phyloP scores from a whole-genome alignment of 2,888 invertebrate genomes.

The Sphinx pinastri region DNA sequence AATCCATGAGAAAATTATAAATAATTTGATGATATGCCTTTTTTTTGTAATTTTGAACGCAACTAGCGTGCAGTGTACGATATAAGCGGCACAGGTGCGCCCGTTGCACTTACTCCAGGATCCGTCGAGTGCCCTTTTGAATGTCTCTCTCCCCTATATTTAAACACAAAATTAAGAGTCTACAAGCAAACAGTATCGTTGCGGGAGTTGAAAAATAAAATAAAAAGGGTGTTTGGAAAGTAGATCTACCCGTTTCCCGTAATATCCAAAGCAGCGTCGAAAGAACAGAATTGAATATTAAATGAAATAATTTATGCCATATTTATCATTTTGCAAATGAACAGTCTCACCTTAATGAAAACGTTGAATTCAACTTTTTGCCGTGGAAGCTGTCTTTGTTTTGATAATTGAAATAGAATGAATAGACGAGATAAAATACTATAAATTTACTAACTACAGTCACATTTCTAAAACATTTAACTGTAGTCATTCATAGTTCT shows the following conservation, averaged over 20 bases:
- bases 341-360: constrained; percentile 83
- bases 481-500: too few relatives aligned
- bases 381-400: constrained; percentile 30
- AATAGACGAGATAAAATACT: too few relatives aligned
- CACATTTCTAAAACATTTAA: too few relatives aligned
- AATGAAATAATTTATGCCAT: constrained; percentile 85
- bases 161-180: constrained; percentile 80
- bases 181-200: constrained; percentile 77
- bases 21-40: too few relatives aligned
- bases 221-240: constrained; percentile 79
- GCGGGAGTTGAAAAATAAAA: constrained; percentile 55
- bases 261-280: constrained; percentile 69
- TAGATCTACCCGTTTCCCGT: constrained; percentile 67
- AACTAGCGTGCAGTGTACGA: constrained; percentile 25
- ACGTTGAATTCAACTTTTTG: constrained; percentile 65
- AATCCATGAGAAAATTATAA: too few relatives aligned
- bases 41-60: neutral
- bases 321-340: constrained; percentile 84
- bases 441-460: too few relatives aligned
- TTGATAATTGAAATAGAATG: constrained; percentile 10
- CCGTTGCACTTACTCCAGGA: constrained; percentile 57
- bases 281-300: constrained; percentile 84
- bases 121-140: constrained; percentile 72
- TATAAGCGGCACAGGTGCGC: constrained; percentile 56
- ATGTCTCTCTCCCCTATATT: constrained; percentile 75